Evolutionary conservation across 30 jellyfish, hydroid and myxozoan species (phyloP).

Genomic region (Mastigias papua): DNA sequence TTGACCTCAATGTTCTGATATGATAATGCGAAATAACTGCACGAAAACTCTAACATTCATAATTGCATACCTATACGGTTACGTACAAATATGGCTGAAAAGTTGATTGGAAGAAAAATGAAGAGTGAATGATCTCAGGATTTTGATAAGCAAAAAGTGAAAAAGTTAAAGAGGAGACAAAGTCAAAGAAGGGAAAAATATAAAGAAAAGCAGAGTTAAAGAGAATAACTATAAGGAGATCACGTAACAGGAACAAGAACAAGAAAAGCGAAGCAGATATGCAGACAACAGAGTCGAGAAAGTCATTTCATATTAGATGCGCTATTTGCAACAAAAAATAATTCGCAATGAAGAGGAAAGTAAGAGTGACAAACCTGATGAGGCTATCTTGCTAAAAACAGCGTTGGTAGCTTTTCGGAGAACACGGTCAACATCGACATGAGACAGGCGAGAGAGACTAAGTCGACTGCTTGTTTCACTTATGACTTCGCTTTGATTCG

Average conservation of each 20-base stretch:
- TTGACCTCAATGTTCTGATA: not conserved
- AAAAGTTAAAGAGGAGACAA: not conserved
- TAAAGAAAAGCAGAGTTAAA: not conserved
- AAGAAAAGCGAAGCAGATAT: not conserved
- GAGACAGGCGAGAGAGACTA: conserved; percentile 74
- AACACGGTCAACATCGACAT: conserved; percentile 77
- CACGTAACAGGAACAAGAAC: not conserved
- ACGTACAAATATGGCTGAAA: not conserved
- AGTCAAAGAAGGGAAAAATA: not conserved
- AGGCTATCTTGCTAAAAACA: conserved; percentile 67
- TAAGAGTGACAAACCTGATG: conserved; percentile 79
- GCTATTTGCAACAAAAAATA: too few relatives aligned
- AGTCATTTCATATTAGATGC: not conserved
- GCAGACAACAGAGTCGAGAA: not conserved
- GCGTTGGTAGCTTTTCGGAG: conserved; percentile 83
- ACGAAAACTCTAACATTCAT: not conserved
- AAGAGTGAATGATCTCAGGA: not conserved
- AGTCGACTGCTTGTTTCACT: conserved; percentile 86
- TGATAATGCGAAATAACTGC: not conserved
- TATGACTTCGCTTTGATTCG: conserved; percentile 66
- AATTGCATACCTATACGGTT: not conserved
- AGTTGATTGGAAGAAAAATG: not conserved
- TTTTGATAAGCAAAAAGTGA: not conserved
- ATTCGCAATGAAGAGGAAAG: too few relatives aligned
- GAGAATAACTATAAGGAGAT: not conserved